A percentile compares a stretch with the other conserved stretches of the same genome.
Evolutionary conservation across 2,797 vertebrate species (phyloP).

Genomic region (Schizothorax lantsangensis): DNA sequence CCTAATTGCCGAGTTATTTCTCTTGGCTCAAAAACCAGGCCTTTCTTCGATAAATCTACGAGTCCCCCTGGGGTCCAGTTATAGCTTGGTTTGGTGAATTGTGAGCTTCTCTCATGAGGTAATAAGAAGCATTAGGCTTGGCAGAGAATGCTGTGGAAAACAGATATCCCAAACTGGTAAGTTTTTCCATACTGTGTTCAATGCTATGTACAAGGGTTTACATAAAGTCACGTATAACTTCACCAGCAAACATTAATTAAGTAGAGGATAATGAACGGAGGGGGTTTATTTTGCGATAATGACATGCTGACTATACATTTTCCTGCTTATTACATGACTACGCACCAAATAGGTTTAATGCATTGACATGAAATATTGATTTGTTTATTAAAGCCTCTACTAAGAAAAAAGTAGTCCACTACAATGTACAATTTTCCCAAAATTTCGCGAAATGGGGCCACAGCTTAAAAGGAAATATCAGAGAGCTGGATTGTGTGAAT

Average conservation of each 20-base stretch:
- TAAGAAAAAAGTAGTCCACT: neutral
- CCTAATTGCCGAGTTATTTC: conserved; percentile 55
- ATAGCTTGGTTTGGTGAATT: conserved; percentile 59
- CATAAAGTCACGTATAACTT: conserved; percentile 49
- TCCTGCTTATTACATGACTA: conserved; percentile 5
- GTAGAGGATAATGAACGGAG: conserved; percentile 13
- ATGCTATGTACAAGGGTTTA: conserved; percentile 48
- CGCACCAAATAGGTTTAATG: neutral
- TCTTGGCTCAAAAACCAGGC: conserved; percentile 49
- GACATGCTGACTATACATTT: conserved; percentile 25
- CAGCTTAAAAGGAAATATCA: neutral
- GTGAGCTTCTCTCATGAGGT: conserved; percentile 60
- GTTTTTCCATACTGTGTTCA: conserved; percentile 56
- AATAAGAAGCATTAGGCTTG: conserved; percentile 58
- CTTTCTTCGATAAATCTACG: conserved; percentile 49
- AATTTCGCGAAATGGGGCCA: neutral
- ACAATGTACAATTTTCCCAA: neutral
- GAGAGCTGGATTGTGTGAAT: neutral
- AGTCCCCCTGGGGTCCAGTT: conserved; percentile 55
- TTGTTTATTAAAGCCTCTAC: neutral
- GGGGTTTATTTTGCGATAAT: conserved; percentile 14
- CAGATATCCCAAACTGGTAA: conserved; percentile 58
- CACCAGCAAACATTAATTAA: conserved; percentile 46
- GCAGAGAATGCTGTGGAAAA: conserved; percentile 60
- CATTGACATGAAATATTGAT: neutral